Evolutionary conservation across 2,888 invertebrate species (phyloP), one percentile per base, ranked within the genome.

Genomic region (Malacosoma neustria): DNA sequence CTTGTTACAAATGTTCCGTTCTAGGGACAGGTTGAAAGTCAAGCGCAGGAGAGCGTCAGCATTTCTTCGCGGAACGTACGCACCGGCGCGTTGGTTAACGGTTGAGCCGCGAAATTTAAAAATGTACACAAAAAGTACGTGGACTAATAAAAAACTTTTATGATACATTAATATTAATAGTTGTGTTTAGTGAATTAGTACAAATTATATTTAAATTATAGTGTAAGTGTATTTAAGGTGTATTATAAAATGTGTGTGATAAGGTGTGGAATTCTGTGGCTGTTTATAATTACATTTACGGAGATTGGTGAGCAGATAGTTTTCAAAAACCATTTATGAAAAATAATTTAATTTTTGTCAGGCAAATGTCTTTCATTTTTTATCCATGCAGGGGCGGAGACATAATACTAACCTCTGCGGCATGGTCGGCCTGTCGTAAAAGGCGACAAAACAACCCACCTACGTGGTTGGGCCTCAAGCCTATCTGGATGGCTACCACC

Each of bases 231-330:
- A 38, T 13, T 7, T 14, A 14, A 34, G 15, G 9, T 29, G 30
- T 6, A 9, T 12, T 22, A 14, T 33, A 62, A 54, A 57, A 75
- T 75, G 74, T 63, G 60, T 54, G 40, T 50, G 40, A 54, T 46
- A 31, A 60, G 64, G 39, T 61, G 50, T 53, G 57, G 60, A 49
- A 43, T 72, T 41, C 46, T 63, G 32, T 51, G 72, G 31, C 46
- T 67, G 37, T 38, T 63, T 7, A 37, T 70, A 11, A 41, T 68
- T 34, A 32, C 57, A 38, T 49, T 50, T 13, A 48, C 53, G 30
- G 58, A 60, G 42, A 57, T 62, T 35, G 62, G 75, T 66, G 51
- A 63, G 71, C 66, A 49, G 37, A 9, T 12, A 32, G 15, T 34
- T 9, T 15, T 37, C 34, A 0, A 22, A n/a, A n/a, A n/a, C n/a